These are phyloP conservation scores for Venturia canescens DNA, from an alignment of 1,140 invertebrate species.

Conservation along the genomic window DNA sequence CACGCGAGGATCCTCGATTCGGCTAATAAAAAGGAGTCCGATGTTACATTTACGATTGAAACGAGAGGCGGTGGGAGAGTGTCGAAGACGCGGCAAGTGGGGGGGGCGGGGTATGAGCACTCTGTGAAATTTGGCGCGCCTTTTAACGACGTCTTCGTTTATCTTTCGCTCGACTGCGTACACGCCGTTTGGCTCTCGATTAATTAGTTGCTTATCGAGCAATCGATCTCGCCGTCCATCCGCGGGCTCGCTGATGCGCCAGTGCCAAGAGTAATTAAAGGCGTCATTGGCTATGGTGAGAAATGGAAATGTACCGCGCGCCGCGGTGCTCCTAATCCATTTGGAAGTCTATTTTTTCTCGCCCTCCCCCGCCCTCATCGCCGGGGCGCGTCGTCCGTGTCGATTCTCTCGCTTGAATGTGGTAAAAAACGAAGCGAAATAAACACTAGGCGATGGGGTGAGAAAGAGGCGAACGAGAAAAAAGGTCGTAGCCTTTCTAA, in stretches of 20 bases:
- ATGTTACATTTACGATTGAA: conserved; percentile 8
- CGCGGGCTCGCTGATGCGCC: not conserved
- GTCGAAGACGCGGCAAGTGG: conserved; percentile 9
- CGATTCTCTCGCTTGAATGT: conserved; percentile 7
- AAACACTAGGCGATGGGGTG: not conserved
- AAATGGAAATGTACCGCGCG: conserved; percentile 41
- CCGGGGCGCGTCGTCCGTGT: conserved; percentile 18
- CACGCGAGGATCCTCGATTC: not conserved
- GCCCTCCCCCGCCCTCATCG: not conserved
- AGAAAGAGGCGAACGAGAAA: conserved; percentile 46
- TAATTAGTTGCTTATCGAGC: conserved; percentile 63
- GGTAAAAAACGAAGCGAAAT: conserved; percentile 29
- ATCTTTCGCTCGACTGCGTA: conserved; percentile 37
- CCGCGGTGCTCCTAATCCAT: conserved; percentile 66
- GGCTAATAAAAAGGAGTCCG: conserved; percentile 20
- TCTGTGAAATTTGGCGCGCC: conserved; percentile 50
- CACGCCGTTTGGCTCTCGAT: conserved; percentile 43
- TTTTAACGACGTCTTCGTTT: conserved; percentile 27
- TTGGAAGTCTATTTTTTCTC: conserved; percentile 45
- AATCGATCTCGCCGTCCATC: conserved; percentile 54
- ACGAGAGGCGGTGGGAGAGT: conserved; percentile 1
- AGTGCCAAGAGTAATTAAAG: conserved; percentile 61
- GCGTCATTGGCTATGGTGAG: conserved; percentile 49
- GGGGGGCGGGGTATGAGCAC: not conserved
- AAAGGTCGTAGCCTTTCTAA: conserved; percentile 73